Percentiles rank a stretch among this genome's conserved stretches.
Conservation (phyloP, 1,140 invertebrate species). For the Charaxes varanes region DNA sequence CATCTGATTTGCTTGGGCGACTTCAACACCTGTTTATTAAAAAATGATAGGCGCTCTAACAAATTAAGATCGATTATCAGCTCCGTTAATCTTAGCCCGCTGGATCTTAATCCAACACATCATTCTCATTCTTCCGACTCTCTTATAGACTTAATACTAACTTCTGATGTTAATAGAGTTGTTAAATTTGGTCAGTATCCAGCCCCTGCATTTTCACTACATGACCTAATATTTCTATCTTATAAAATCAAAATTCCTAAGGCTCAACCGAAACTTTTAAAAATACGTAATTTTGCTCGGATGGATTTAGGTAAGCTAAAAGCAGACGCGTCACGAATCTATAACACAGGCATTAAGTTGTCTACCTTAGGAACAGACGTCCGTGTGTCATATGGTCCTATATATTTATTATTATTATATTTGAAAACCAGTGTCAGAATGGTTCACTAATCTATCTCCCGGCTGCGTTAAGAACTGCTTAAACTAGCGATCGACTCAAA, state of each 20-base stretch:
- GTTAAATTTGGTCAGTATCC: conserved; percentile 1
- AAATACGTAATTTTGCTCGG: conserved; percentile 2
- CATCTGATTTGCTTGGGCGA: conserved; percentile 1
- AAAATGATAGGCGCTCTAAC: not conserved
- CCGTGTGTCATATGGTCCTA: too few relatives aligned
- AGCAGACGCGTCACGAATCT: conserved; percentile 1
- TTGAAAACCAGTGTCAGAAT: not conserved
- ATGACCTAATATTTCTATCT: conserved; percentile 11
- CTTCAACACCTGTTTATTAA: too few relatives aligned
- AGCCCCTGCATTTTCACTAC: conserved; percentile 10
- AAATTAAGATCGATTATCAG: conserved; percentile 2
- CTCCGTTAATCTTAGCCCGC: conserved; percentile 1
- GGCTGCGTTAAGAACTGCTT: too few relatives aligned
- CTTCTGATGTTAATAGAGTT: not conserved
- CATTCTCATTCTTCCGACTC: conserved; percentile 7
- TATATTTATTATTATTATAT: conserved; percentile 6
- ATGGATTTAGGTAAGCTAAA: not conserved
- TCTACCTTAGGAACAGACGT: too few relatives aligned
- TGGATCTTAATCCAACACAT: conserved; percentile 9
- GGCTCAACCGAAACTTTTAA: not conserved
- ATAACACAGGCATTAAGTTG: too few relatives aligned
- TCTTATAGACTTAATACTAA: conserved; percentile 9
- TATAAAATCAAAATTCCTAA: conserved; percentile 8
- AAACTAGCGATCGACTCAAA: too few relatives aligned
- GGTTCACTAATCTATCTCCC: too few relatives aligned